Evolutionary conservation across 1,140 invertebrate species (phyloP), one percentile per base, ranked within the genome.

Genomic region (Megathymus violae): DNA sequence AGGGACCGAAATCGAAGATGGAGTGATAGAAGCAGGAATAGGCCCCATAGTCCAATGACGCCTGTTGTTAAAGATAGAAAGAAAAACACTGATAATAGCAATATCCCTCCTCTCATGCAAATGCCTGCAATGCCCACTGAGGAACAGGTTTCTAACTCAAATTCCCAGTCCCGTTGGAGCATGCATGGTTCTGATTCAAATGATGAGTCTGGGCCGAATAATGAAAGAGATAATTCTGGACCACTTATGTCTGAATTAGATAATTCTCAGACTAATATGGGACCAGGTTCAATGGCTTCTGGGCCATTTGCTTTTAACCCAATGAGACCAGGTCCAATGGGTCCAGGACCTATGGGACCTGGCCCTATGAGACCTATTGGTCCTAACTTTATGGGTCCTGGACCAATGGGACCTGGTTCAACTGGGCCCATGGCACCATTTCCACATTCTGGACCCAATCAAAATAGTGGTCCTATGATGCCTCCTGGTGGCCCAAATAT

Each of bases 41-140:
- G 68, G 14, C 41, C 63, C 9, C 78, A 83, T 19, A 90, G 85
- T 67, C 88, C 88, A n/a, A 74, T 67, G 4, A 82, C 82, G 40
- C 83, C 83, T 13, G 64, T 79, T 22, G 44, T 84, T 5, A 83
- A 90, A 59, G 88, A 88, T 19, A 77, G 80, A 67, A 88, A 80
- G 56, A 78, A 83, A 69, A 41, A 50, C 7, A 47, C 34, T 13
- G 80, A 85, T 40, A 78, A 70, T 17, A 44, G 64, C 17, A 76
- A 74, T 47, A 89, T 89, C 48, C 85, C 80, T 50, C 62, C 86
- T n/a, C 65, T 89, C 3, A 87, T 89, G 86, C 85, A 91, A 71
- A 64, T 85, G 2, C 75, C 84, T 67, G 64, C 85, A 40, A 78
- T 73, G 60, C 76, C 74, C 16, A 80, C 78, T 13, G 78, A 80